A percentile compares a stretch with the other conserved stretches of the same genome.
Conservation (phyloP, 2,888 invertebrate species). For the Monoplex corrugatus region DNA sequence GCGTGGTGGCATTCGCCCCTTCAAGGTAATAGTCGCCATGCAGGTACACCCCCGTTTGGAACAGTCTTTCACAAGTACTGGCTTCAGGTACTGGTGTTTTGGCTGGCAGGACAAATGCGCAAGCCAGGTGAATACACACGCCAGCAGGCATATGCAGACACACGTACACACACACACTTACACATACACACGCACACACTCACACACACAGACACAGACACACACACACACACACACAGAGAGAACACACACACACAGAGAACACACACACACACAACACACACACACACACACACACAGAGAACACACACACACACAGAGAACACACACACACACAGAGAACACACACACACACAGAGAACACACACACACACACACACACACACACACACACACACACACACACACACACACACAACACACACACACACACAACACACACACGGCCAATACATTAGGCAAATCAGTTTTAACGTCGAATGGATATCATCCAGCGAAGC, state of each 20-base stretch:
- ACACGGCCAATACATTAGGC: no score
- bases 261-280: slow-evolving; percentile 17
- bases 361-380: no score
- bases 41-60: background rate
- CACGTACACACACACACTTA: background rate
- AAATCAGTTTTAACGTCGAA: no score
- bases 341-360: no score
- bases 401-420: no score
- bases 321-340: no score
- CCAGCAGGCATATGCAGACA: background rate
- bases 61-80: background rate
- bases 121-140: background rate
- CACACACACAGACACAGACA: background rate
- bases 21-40: slow-evolving; percentile 15
- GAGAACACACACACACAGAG: no score
- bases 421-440: no score
- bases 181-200: background rate
- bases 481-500: no score
- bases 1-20: background rate
- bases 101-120: background rate
- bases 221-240: background rate
- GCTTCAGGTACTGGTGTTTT: background rate
- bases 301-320: background rate
- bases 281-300: background rate
- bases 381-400: no score